Conservation (phyloP, 2,797 vertebrate species). For the Sebastes cheni region DNA sequence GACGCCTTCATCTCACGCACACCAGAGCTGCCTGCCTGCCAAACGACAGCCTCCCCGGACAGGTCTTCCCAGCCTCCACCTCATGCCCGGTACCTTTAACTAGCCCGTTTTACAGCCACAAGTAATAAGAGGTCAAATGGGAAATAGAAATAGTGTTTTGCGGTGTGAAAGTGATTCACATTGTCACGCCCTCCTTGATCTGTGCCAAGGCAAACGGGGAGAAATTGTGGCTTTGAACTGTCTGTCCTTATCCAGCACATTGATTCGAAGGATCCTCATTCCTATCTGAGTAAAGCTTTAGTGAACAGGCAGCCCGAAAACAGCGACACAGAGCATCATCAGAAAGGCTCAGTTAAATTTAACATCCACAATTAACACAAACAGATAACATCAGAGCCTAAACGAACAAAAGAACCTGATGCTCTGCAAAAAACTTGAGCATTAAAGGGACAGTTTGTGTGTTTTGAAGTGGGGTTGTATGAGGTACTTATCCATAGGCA, state of each 20-base stretch:
- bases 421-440: not conserved
- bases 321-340: slow-evolving; percentile 1
- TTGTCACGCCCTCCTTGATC: slow-evolving; percentile 60
- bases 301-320: slow-evolving; percentile 6
- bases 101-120: slow-evolving; percentile 49
- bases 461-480: not conserved
- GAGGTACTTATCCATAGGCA: not conserved
- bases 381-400: not conserved
- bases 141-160: slow-evolving; percentile 59
- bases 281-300: slow-evolving; percentile 25
- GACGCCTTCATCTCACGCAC: slow-evolving; percentile 45
- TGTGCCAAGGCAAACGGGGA: slow-evolving; percentile 55
- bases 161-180: slow-evolving; percentile 61
- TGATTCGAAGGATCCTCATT: slow-evolving; percentile 53
- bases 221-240: slow-evolving; percentile 64
- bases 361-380: slow-evolving; percentile 34
- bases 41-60: slow-evolving; percentile 36
- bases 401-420: not conserved
- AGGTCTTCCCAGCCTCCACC: slow-evolving; percentile 20
- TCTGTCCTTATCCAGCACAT: slow-evolving; percentile 54
- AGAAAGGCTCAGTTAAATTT: slow-evolving; percentile 28
- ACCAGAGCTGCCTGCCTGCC: slow-evolving; percentile 35
- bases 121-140: slow-evolving; percentile 54
- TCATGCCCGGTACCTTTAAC: slow-evolving; percentile 52
- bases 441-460: not conserved